A percentile compares a stretch with the other conserved stretches of the same genome.
Conservation (phyloP, 1,140 invertebrate genomes). For the Pomacea maculata region DNA sequence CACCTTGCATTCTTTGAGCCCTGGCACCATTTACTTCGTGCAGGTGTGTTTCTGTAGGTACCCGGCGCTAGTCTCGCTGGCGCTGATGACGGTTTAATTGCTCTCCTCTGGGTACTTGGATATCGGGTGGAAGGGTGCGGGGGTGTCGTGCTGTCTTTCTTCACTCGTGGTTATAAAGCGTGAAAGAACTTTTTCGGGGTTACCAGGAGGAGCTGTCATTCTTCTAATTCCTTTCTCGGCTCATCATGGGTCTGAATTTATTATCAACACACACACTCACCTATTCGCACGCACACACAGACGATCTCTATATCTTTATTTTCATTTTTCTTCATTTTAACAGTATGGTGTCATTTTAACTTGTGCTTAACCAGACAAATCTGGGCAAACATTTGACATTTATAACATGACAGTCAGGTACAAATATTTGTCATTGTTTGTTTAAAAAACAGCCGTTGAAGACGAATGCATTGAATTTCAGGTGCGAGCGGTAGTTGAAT, state of each 20-base stretch:
- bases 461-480: neutral
- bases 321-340: neutral
- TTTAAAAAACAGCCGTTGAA: neutral
- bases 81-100: too few species aligned
- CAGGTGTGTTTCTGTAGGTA: slow-evolving; percentile 16
- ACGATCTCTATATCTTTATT: neutral
- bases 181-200: too few species aligned
- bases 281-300: too few species aligned
- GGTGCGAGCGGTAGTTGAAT: slow-evolving; percentile 33
- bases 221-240: neutral
- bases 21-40: slow-evolving; percentile 30
- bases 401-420: neutral
- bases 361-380: neutral
- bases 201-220: neutral
- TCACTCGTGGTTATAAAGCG: too few species aligned
- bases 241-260: neutral
- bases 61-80: neutral
- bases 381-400: neutral
- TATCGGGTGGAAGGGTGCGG: too few species aligned
- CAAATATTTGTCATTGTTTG: neutral
- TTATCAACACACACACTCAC: too few species aligned
- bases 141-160: too few species aligned
- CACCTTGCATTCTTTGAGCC: slow-evolving; percentile 4
- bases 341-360: neutral
- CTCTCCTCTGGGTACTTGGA: too few species aligned